These are phyloP conservation scores for Paramormyrops kingsleyae DNA, from an alignment of 2,113 vertebrate species.

Conservation along the genomic window DNA sequence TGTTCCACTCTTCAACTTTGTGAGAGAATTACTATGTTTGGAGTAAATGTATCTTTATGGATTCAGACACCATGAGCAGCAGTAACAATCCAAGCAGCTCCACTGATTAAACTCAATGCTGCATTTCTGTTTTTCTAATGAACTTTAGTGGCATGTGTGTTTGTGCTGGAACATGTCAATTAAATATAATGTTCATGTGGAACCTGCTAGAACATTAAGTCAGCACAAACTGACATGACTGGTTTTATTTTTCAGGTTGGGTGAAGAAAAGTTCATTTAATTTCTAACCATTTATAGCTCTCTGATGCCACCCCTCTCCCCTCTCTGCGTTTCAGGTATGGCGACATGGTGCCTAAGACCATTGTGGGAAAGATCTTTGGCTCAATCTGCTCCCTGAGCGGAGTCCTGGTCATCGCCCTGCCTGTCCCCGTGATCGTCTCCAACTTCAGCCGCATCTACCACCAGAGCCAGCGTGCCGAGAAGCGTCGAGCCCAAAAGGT, in stretches of 20 bases:
- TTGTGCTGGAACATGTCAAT: background rate
- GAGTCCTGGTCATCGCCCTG: constrained; percentile 90
- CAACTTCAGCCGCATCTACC: constrained; percentile 98
- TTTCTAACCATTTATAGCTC: background rate
- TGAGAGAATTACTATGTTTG: background rate
- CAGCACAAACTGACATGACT: background rate
- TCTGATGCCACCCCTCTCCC: constrained; percentile 18
- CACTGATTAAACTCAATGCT: constrained; percentile 37
- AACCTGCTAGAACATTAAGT: background rate
- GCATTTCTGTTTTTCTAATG: background rate
- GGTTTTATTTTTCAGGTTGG: background rate
- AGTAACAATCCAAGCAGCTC: background rate
- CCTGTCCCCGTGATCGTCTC: constrained; percentile 96
- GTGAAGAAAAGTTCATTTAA: background rate
- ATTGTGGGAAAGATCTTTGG: constrained; percentile 95
- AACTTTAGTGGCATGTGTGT: background rate
- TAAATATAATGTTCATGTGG: background rate
- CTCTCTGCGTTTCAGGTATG: constrained; percentile 67
- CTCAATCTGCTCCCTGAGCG: constrained; percentile 90
- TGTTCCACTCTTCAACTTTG: background rate
- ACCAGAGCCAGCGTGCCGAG: constrained; percentile 93
- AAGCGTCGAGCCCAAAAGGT: constrained; percentile 94
- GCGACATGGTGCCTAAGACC: constrained; percentile 97
- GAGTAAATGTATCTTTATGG: background rate
- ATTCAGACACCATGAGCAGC: background rate